Base-by-base conservation (phyloP, 2,888 invertebrate species). In the Nomada ferruginata region DNA sequence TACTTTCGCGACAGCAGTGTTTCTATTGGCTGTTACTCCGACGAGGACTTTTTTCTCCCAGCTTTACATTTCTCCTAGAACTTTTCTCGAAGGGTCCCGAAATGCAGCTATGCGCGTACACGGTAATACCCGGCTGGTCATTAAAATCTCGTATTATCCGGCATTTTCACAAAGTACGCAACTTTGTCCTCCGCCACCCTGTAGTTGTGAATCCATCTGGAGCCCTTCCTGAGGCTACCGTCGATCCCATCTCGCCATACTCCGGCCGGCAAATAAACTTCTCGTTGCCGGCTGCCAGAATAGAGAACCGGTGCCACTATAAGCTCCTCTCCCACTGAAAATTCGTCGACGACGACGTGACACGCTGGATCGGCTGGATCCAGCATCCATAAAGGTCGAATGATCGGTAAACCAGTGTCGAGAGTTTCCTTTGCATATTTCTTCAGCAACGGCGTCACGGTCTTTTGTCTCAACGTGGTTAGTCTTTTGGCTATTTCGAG, bases 191-290 rank as follows among this genome's bases (percentile, higher is more conserved):
- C 95, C 13, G 97, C 96, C 13, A 98, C 97, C 88, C 95, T 95
- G 93, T 98, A 98, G 90, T 97, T 97, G 92, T 98, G 98, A 92
- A 98, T 97, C 98, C 98, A 98, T 82, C 98, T 95, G 85, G 96
- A 97, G 0, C 98, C 98, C 91, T 98, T 98, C 52, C 97, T 95
- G 59, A 97, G 94, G 36, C 97, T 97, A 0, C 97, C 97, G 92
- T 98, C 97, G 87, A 98, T 97, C 18, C 98, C 98, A 91, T 98
- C 98, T 91, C 96, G 97, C 99, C 99, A 99, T 0, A 98, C 97
- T 0, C 98, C 99, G 42, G 96, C 96, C 0, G 98, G 98, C 44
- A 98, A 95, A 92, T 98, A 98, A 76, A 99, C 97, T 94, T 97
- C 98, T 83, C 97, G 95, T 85, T 96, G 96, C 44, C 96, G 95